phyloP scores from a whole-genome alignment of 2,113 vertebrate species.

The Calidris pugnax region DNA sequence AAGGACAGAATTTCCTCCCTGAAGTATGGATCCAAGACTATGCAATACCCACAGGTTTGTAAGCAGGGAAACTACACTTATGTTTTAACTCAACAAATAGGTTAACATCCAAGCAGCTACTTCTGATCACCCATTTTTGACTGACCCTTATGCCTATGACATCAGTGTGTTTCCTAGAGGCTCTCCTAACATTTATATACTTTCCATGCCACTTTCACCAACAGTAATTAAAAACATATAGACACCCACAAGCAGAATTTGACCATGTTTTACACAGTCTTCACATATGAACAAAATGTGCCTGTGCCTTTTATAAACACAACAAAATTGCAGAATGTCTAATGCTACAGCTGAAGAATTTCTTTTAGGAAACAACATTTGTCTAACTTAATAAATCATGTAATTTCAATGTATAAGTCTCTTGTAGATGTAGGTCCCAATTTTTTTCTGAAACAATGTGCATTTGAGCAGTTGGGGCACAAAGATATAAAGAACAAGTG shows the following conservation, averaged over 20 bases:
- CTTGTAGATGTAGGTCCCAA: neutral
- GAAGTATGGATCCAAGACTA: neutral
- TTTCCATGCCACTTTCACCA: neutral
- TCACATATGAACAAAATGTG: neutral
- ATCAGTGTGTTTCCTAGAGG: neutral
- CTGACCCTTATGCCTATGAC: neutral
- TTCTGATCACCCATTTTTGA: neutral
- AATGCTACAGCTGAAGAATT: neutral
- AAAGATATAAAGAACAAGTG: neutral
- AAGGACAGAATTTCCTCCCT: conserved; percentile 33
- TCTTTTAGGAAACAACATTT: neutral
- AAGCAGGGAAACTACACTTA: neutral
- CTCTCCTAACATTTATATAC: neutral
- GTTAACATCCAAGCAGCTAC: neutral
- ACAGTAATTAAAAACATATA: neutral
- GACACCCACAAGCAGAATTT: neutral
- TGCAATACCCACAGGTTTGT: neutral
- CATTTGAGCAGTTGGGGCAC: neutral
- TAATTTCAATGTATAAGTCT: neutral
- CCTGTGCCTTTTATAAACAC: neutral
- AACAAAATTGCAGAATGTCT: neutral
- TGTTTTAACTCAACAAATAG: neutral
- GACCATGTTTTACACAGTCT: neutral
- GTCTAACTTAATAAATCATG: neutral
- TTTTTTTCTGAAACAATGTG: neutral